Evolutionary conservation across 92 coral and sea anemone genomes (phyloP).

Genomic region (Umimayanthus chanpuru): DNA sequence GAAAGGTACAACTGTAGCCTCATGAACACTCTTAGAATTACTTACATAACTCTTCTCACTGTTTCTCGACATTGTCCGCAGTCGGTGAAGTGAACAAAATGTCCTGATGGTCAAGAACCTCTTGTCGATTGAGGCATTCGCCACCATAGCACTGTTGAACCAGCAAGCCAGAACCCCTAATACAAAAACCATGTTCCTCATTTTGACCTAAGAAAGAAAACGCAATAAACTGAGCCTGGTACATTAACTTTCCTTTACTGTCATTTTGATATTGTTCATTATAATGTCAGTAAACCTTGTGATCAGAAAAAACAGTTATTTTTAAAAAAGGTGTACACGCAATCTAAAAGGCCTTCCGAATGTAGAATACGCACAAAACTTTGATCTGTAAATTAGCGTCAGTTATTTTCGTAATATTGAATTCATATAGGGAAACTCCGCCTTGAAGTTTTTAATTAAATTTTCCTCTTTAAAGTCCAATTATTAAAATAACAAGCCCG

Average conservation of each 20-base stretch:
- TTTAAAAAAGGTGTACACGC: background rate
- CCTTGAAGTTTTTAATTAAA: background rate
- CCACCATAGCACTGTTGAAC: background rate
- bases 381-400: too few relatives aligned
- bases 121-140: background rate
- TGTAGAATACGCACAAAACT: too few relatives aligned
- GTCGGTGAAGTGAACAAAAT: background rate
- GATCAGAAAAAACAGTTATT: too few relatives aligned
- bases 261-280: background rate
- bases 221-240: background rate
- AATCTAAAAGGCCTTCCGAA: background rate
- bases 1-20: background rate
- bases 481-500: too few relatives aligned
- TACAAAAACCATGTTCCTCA: background rate
- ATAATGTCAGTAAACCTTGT: background rate
- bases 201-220: background rate
- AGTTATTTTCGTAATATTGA: too few relatives aligned
- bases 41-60: background rate
- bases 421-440: background rate
- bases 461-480: background rate
- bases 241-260: too few relatives aligned
- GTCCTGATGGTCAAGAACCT: background rate
- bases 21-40: too few relatives aligned
- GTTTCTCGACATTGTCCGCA: background rate
- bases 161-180: background rate